Conservation (phyloP, 1,140 invertebrate species). For the Zaprionus nigranus region DNA sequence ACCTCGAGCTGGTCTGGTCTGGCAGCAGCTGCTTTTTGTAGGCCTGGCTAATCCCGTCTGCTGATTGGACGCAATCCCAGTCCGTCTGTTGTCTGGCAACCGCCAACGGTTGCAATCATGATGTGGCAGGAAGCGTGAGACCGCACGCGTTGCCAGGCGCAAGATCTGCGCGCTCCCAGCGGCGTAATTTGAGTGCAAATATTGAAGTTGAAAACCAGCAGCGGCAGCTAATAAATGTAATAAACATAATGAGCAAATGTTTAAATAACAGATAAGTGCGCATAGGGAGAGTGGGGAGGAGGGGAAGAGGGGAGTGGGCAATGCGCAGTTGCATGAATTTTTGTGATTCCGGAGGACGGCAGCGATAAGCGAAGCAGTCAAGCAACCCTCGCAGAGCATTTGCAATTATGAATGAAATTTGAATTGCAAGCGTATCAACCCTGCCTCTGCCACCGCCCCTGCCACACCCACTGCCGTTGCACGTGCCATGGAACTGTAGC, state of each 20-base stretch:
- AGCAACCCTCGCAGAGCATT: conserved; percentile 38
- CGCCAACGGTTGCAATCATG: conserved; percentile 6
- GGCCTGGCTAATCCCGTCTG: conserved; percentile 30
- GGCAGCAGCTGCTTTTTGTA: conserved; percentile 32
- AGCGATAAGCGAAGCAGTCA: conserved; percentile 1
- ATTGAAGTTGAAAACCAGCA: conserved; percentile 65
- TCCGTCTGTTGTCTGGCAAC: conserved; percentile 35
- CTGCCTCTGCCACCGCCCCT: neutral
- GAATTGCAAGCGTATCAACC: conserved; percentile 60
- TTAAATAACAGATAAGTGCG: conserved; percentile 46
- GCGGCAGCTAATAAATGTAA: conserved; percentile 63
- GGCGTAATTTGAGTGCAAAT: conserved; percentile 73
- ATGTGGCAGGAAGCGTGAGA: neutral
- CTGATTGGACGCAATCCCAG: conserved; percentile 35
- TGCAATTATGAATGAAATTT: conserved; percentile 81
- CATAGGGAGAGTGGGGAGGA: neutral
- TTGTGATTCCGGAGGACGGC: conserved; percentile 15
- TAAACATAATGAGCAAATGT: conserved; percentile 79
- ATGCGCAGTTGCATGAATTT: conserved; percentile 36
- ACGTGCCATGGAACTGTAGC: conserved; percentile 36
- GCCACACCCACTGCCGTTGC: neutral
- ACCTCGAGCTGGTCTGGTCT: neutral
- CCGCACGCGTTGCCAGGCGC: conserved; percentile 4
- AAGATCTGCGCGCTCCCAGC: conserved; percentile 43
- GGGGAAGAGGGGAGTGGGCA: neutral